Evolutionary conservation across 2,113 vertebrate genomes (phyloP), one percentile per base, ranked within the genome.

Genomic region (Pachypanchax playfairii): DNA sequence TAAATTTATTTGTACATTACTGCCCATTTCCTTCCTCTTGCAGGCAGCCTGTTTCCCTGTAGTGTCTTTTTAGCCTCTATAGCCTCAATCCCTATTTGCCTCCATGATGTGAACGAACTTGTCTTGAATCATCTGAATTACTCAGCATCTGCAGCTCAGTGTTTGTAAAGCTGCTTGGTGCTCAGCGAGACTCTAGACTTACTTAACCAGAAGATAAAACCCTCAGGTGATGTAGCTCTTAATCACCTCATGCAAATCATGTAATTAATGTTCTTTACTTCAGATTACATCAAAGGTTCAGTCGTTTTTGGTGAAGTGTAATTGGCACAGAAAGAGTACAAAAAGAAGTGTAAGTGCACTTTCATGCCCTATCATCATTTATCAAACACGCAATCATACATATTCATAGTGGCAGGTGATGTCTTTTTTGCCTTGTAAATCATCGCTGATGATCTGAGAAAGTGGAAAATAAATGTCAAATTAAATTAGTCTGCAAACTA

Each of bases 161-260:
- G 44, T 75, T 75, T 68, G 62, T 7, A 44, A 55, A 20, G 57
- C 52, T 26, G 28, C 51, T 51, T 67, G 74, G 69, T 51, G 29
- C 72, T 46, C 59, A 47, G 44, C 31, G 49, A 53, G 35, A 76
- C 73, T 70, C 42, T 9, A 38, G 46, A 65, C 61, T 67, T 24
- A 50, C 31, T 67, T 57, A 55, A 68, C 70, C 56, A 21, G 13
- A 41, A 63, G 53, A 75, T 63, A 79, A 82, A 71, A 51, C 60
- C 79, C 78, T 52, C 60, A 57, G 74, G 82, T 80, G 73, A 79
- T 75, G 72, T 49, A 56, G 62, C 55, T 75, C 70, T 74, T 73
- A 77, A 84, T 86, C 64, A 85, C 64, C 41, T 79, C 56, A 83
- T 85, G 82, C 77, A 82, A 85, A 88, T 80, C 29, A 49, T 57